Base-by-base conservation (phyloP, 2,888 invertebrate species). In the Acleris cristana region DNA sequence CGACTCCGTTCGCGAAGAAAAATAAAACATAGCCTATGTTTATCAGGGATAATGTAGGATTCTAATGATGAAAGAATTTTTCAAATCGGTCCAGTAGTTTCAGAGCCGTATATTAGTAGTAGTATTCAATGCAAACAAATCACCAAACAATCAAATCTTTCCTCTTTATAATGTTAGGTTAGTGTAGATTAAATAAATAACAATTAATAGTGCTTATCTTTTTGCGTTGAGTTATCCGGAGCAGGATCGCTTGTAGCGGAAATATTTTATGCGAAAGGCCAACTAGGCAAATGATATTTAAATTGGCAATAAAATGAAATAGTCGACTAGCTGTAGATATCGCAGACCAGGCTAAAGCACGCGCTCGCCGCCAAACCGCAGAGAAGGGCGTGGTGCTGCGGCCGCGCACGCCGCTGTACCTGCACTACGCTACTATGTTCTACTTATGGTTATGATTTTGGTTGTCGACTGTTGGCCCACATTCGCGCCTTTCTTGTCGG, bases 391-490 rank as follows among this genome's bases (percentile, higher is more conserved):
- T 57, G 63, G 51, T 58, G 56, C 59, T 56, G 62, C 63, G 66
- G 60, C 49, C 40, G 58, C 57, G n/a, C 40, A 40, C 40, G 54
- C 53, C n/a, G 44, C 40, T 14, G 40, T 10, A 2, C 40, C 40
- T 51, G 45, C 56, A 58, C 66, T 5, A n/a, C 55, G 59, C 57
- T 63, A 63, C 49, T 57, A 63, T 62, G 63, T 66, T 23, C 73
- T 71, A 69, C 71, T 73, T 72, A 76, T 71, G 74, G 71, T 76
- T 75, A 76, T 70, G 73, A 76, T 78, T 81, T 78, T 78, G 82
- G 81, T 84, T 80, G 83, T 77, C 77, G 77, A 72, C 71, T 74
- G 69, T 72, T 76, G 83, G 70, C 79, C 81, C 76, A 83, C 81
- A 83, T 85, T 79, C 72, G 73, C 70, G 74, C 75, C 74, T 77